Evolutionary conservation across 2,797 vertebrate species (phyloP), one percentile per base, ranked within the genome.

Genomic region (Cirrhinus mrigala): DNA sequence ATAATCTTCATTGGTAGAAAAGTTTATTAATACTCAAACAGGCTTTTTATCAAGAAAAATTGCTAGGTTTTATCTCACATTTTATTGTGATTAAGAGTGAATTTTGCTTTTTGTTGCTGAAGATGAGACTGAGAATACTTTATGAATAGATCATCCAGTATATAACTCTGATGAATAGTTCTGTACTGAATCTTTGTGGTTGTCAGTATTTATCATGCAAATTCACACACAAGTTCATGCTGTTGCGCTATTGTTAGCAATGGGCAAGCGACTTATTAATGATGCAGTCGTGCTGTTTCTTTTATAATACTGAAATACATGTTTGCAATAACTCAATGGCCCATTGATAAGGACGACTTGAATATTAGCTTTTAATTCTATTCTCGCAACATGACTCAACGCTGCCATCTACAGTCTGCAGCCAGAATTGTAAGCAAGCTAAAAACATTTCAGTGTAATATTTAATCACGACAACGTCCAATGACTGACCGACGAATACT

Each of bases 41-140:
- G 40, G 44, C 20, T 52, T 74, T 46, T n/a, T 18, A 74, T 71
- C 20, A 71, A 58, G 10, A 50, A 62, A 44, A 33, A 64, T 10
- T 48, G 29, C 46, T 76, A 22, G 9, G 58, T 20, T 44, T 74
- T 54, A 16, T 46, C 50, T 27, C 9, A 3, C 6, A 12, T 48
- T 62, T 10, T 22, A 5, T 20, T 62, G 46, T 44, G 71, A 74
- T 73, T 82, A 16, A 40, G 44, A 44, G n/a, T 4, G 1, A 58
- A 40, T 52, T 33, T 24, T 58, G 62, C 58, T 68, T 90, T 84
- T 91, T 90, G 52, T 74, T 46, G 16, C 74, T 81, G 44, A 84
- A 71, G 58, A 54, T 75, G 62, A 24, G 33, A 10, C 27, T 82
- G 81, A 64, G 24, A 52, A 70, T 68, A 54, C 71, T 40, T 29